Base-by-base conservation (phyloP, 2,797 vertebrate genomes). In the Melanotaenia parkinsoni region DNA sequence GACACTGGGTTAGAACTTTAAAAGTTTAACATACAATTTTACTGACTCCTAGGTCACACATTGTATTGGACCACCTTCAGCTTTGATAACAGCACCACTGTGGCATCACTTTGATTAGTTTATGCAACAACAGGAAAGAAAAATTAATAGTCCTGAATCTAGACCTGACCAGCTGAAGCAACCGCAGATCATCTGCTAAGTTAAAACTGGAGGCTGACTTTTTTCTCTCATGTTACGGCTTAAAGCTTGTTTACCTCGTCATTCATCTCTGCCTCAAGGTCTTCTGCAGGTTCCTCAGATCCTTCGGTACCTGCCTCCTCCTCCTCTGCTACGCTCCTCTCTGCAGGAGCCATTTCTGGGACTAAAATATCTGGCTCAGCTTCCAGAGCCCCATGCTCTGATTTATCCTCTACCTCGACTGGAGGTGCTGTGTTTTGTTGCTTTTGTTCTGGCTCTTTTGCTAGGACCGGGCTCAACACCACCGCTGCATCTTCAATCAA, bases 231-330 rank as follows among this genome's bases (percentile, higher is more conserved):
- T 35, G 26, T 47, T 16, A 4, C 22, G 16, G 3, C 8, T 61
- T 54, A 32, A 57, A 71, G 81, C 57, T 0, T 9, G 7, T 59
- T 78, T 67, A 91, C 91, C 87, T 89, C 86, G 0, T 89, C 78
- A 16, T 65, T 61, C 4, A 78, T 9, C 0, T 87, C 83, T 33
- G 81, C 92, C 93, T 97, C 76, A 0, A 84, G 73, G 20, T 89
- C 80, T 43, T 83, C 80, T 43, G 81, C 60, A 43, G 65, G 38
- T 60, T 66, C 63, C 22, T 82, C 70, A 13, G 37, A 40, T 50
- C 59, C 68, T 11, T 62, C 70, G 13, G 69, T 45, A 16, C 22
- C 33, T 43, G 47, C 47, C n/a, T 37, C 70, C 51, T 59, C 45
- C 50, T 67, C 63, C 30, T 65, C 62, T 10, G 53, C 63, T 60